Evolutionary conservation across 2,888 invertebrate genomes (phyloP), one percentile per base, ranked within the genome.

Genomic region (Sturmia bella): DNA sequence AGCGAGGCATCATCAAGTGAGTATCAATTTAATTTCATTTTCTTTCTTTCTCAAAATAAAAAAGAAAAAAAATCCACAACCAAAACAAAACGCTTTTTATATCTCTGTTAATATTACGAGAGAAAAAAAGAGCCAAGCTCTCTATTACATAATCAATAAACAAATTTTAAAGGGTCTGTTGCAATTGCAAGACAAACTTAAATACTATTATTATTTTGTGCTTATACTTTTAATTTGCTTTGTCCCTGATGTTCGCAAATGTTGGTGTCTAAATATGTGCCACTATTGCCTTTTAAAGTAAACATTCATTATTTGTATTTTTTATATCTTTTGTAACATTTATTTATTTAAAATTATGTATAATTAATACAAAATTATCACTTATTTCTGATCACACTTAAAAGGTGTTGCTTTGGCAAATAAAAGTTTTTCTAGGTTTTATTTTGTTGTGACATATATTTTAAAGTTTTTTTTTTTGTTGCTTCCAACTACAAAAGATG

Each of bases 1-100:
- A 85, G 87, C 87, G 81, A 87, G 90, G 85, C 90, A 91, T 88
- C 91, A 91, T 88, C 91, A 91, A 87, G 91, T 91, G 85, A 90
- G 91, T 89, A 85, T 56, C 80, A 69, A 64, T 81, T 59, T 59
- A 45, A 41, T 54, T 37, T 63, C 43, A 59, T 74, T 54, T 27
- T 19, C 41, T 75, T 27, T 24, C 13, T 50, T 72, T 9, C 15
- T 52, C 32, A 43, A 59, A 61, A 61, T 17, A 9, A 2, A 50
- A n/a, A 50, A 39, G 15, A 17, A 15, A 56, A 41, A 21, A 5
- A 32, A 9, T 27, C 3, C 0, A 50, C 21, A 59, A n/a, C 41
- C 4, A n/a, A 52, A 66, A 21, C 5, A 17, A 21, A 41, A 70
- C 7, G 21, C 37, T 59, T 39, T 48, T 24, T 48, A 11, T 7